Base-by-base conservation (phyloP, 2,113 vertebrate genomes). In the Labeo catla region DNA sequence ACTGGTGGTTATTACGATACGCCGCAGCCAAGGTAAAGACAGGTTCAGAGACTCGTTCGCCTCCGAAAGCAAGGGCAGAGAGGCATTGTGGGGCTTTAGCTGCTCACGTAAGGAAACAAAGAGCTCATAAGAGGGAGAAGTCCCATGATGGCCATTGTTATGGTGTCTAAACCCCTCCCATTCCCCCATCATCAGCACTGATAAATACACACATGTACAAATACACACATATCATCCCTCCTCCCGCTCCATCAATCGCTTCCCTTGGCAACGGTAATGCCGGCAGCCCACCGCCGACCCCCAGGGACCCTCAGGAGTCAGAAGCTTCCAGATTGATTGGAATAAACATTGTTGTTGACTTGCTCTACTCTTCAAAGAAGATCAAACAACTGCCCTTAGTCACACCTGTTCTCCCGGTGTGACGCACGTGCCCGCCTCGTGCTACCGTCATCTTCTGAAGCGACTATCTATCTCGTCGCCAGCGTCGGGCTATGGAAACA, bases 301-400 rank as follows among this genome's bases (percentile, higher is more conserved):
- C 68, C 34, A 80, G 91, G 86, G 91, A 91, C 91, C 84, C 82
- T 84, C 70, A 87, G 70, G 77, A 93, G 92, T 92, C 80, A 89
- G 88, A 91, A 92, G 87, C 88, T 90, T 86, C 89, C 83, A 90
- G 87, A 92, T 90, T 91, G 90, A 92, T 92, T 90, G 81, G 70
- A 91, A 94, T 91, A 93, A 94, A 92, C 91, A 93, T 86, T 78
- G 81, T 79, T 88, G 89, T 91, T 91, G 92, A 93, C 91, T 93
- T 77, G 82, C 90, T 92, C 90, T 87, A 91, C 92, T 92, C 92
- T 93, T 93, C 87, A 93, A 91, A 93, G 91, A 90, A 91, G 89
- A 94, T 94, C 92, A 94, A 94, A 94, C 93, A 93, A 93, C 90
- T 93, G 93, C 92, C 93, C 93, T 94, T 91, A 92, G 90, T 94